Percentiles rank a stretch among this genome's conserved stretches.
phyloP scores from a whole-genome alignment of 1,140 invertebrate genomes.

The Nilaparvata lugens region DNA sequence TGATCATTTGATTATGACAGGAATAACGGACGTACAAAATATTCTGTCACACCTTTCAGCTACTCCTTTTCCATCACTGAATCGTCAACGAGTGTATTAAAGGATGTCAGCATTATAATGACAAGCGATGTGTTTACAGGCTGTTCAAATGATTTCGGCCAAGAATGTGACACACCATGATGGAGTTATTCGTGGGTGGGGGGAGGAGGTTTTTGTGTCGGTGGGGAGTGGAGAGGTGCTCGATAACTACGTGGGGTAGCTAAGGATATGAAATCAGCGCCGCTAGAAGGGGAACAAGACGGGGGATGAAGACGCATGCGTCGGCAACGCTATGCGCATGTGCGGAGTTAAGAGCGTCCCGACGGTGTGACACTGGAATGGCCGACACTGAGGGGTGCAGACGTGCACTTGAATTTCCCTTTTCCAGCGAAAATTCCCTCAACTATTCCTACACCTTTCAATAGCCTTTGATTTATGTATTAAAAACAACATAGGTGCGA shows the following conservation, averaged over 20 bases:
- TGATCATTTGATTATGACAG: no score
- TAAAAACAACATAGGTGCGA: no score
- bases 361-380: no score
- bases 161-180: conserved; percentile 4
- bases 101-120: not conserved
- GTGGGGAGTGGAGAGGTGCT: not conserved
- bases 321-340: not conserved
- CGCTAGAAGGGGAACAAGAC: not conserved
- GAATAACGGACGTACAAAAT: no score
- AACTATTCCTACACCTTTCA: no score
- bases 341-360: not conserved
- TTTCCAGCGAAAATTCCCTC: no score
- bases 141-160: not conserved
- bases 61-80: no score
- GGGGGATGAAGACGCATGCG: not conserved
- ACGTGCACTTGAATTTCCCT: no score
- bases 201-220: not conserved
- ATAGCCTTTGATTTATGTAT: no score
- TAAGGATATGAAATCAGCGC: not conserved
- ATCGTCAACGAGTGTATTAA: no score
- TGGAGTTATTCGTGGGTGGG: not conserved
- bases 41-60: no score
- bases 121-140: conserved; percentile 1
- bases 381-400: no score
- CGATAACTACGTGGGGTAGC: not conserved